Percentiles rank a stretch among this genome's conserved stretches.
phyloP scores from a whole-genome alignment of 2,113 vertebrate species.

The Narcine bancroftii region DNA sequence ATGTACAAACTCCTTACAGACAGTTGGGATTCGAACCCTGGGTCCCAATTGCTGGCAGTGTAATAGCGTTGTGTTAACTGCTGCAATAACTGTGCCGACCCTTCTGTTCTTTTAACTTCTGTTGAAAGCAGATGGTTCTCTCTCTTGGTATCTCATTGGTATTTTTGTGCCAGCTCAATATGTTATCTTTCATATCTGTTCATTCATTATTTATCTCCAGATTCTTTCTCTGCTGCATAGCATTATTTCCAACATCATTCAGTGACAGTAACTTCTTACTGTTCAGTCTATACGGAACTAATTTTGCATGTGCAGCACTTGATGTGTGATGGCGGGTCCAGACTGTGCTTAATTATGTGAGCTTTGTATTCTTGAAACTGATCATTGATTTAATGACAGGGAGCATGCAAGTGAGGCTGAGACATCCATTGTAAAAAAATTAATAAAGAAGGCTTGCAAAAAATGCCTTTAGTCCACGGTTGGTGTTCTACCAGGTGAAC shows the following conservation, averaged over 20 bases:
- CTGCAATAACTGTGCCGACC: no score
- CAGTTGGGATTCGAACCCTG: no score
- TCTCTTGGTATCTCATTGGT: not conserved
- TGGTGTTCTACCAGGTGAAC: not conserved
- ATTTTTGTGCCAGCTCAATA: not conserved
- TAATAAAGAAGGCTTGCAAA: not conserved
- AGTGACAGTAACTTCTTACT: not conserved
- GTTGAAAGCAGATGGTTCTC: no score
- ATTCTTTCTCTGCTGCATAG: not conserved
- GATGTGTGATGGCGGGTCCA: not conserved
- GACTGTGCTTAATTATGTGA: not conserved
- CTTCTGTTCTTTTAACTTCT: no score
- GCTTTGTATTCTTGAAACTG: not conserved
- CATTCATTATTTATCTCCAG: not conserved
- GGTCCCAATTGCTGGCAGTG: no score
- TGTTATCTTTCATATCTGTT: not conserved
- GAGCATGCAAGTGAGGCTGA: not conserved
- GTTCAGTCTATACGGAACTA: not conserved
- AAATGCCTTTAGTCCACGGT: not conserved
- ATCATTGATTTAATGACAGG: not conserved
- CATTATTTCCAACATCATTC: not conserved
- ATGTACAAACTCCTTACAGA: no score
- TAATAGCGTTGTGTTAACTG: no score
- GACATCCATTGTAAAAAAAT: not conserved
- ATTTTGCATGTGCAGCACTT: not conserved